phyloP scores from a whole-genome alignment of 2,888 invertebrate genomes.

The Chrysolina haemoptera region DNA sequence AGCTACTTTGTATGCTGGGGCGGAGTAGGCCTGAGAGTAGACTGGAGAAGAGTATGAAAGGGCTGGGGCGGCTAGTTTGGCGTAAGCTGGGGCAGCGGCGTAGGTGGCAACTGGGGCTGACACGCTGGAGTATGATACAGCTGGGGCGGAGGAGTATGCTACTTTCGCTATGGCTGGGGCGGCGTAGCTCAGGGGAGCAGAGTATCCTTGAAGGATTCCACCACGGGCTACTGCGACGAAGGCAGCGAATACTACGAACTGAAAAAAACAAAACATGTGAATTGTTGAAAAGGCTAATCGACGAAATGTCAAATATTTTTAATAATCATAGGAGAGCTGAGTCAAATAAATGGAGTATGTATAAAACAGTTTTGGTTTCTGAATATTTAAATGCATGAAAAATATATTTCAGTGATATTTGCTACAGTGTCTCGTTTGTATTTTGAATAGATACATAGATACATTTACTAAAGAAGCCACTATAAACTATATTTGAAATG shows the following conservation, averaged over 20 bases:
- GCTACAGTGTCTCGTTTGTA: no score
- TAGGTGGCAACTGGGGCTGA: slow-evolving; percentile 29
- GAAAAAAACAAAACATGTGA: slow-evolving; percentile 37
- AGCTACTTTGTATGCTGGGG: slow-evolving; percentile 64
- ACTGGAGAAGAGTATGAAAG: neutral
- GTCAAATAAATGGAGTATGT: no score
- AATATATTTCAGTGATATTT: no score
- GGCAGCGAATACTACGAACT: slow-evolving; percentile 59
- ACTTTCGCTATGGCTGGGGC: slow-evolving; percentile 43
- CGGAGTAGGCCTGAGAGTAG: slow-evolving; percentile 63
- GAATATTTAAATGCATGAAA: no score
- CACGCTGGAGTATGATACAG: slow-evolving; percentile 52
- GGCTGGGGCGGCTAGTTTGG: slow-evolving; percentile 55
- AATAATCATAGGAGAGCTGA: no score
- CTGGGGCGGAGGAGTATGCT: slow-evolving; percentile 49
- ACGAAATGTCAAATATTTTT: no score
- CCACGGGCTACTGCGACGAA: slow-evolving; percentile 57
- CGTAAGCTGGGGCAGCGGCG: neutral
- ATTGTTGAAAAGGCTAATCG: no score
- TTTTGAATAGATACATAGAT: no score
- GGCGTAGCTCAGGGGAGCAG: slow-evolving; percentile 51
- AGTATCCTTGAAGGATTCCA: slow-evolving; percentile 45
- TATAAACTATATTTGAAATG: no score
- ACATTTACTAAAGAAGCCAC: no score
- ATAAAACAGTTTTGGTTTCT: no score